Evolutionary conservation across 30 jellyfish, hydroid and myxozoan genomes (phyloP).

Genomic region (Clytia hemisphaerica): DNA sequence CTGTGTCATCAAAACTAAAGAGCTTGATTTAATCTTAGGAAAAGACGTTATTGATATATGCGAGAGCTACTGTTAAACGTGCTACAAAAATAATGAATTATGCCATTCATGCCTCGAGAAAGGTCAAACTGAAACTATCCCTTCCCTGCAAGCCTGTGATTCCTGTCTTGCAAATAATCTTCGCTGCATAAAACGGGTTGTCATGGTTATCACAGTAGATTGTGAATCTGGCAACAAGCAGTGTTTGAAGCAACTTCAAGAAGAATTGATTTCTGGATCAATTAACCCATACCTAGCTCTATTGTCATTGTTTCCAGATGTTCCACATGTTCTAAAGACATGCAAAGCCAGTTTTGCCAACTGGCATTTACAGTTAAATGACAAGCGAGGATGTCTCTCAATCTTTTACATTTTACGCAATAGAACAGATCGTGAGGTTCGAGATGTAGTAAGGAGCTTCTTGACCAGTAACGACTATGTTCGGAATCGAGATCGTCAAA

Average conservation of each 20-base stretch:
- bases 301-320: too few species aligned
- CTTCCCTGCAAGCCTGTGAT: conserved; percentile 13
- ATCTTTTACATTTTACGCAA: background rate
- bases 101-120: background rate
- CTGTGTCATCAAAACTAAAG: background rate
- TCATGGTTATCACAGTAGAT: conserved; percentile 14
- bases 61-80: conserved; percentile 9
- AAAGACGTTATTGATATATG: background rate
- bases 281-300: too few species aligned
- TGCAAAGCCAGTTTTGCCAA: conserved; percentile 23
- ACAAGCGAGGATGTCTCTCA: conserved; percentile 1
- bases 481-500: conserved; percentile 14
- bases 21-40: background rate
- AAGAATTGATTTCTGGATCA: too few species aligned
- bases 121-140: conserved; percentile 1
- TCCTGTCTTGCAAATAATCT: background rate
- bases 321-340: background rate
- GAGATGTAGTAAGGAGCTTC: background rate
- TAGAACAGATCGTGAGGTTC: background rate
- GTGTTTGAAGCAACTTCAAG: too few species aligned
- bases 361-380: conserved; percentile 1
- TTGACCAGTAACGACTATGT: background rate
- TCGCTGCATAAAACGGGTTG: background rate
- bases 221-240: too few species aligned
- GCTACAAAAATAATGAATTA: too few species aligned